Conservation (phyloP, 2,797 vertebrate species). For the Artibeus lituratus region DNA sequence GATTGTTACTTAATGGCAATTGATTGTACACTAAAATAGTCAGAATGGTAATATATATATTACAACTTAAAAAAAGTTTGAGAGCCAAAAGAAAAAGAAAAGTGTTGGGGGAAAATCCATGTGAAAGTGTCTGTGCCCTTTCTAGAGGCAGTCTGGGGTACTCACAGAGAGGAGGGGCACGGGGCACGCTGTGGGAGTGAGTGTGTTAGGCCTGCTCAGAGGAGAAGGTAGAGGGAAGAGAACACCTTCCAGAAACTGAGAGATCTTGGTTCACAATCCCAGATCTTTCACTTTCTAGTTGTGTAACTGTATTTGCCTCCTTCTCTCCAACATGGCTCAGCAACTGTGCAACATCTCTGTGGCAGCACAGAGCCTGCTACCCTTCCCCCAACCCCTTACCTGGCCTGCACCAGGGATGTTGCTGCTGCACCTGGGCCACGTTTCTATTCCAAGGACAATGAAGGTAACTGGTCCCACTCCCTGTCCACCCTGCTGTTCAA, state of each 20-base stretch:
- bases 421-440: neutral
- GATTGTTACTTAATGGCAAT: neutral
- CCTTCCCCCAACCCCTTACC: too few species aligned
- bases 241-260: neutral
- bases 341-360: neutral
- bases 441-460: neutral
- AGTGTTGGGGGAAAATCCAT: neutral
- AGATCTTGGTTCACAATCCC: neutral
- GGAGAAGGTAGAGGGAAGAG: neutral
- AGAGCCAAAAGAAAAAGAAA: neutral
- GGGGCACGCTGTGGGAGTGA: neutral
- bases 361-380: neutral
- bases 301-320: neutral
- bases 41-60: neutral
- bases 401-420: neutral
- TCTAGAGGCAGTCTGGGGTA: neutral
- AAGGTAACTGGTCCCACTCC: slow-evolving; percentile 56
- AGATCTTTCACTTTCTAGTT: neutral
- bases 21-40: neutral
- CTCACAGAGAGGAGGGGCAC: neutral
- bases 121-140: neutral
- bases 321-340: neutral
- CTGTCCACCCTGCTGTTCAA: slow-evolving; percentile 98
- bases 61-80: neutral
- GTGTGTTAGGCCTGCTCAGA: neutral